Conservation (phyloP, 1,140 invertebrate genomes). For the Megathymus violae region DNA sequence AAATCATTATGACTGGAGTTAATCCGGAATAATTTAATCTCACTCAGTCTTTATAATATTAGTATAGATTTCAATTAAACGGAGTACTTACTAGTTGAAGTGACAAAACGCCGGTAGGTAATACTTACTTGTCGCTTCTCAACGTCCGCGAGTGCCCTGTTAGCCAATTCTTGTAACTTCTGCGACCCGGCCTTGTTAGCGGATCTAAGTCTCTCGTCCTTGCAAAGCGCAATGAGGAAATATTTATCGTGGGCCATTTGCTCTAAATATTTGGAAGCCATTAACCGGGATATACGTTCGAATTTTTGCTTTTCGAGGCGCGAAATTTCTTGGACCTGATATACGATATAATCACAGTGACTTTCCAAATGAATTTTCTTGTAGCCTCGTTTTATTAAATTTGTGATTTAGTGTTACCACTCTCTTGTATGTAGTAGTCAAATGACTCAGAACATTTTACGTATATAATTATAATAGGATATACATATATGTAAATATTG, state of each 20-base stretch:
- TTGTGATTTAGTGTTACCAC: too few relatives aligned
- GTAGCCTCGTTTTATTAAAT: not conserved
- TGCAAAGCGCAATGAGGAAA: slow-evolving; percentile 69
- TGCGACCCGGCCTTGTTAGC: slow-evolving; percentile 69
- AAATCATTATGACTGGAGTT: too few relatives aligned
- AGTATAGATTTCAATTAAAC: too few relatives aligned
- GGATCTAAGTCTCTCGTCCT: slow-evolving; percentile 69
- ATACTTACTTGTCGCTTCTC: slow-evolving; percentile 70
- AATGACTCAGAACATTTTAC: too few relatives aligned
- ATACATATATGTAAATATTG: too few relatives aligned
- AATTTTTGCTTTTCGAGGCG: slow-evolving; percentile 63
- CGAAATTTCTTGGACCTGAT: slow-evolving; percentile 68
- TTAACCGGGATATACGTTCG: slow-evolving; percentile 70
- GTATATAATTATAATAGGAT: too few relatives aligned
- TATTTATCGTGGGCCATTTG: slow-evolving; percentile 78
- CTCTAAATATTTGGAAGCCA: slow-evolving; percentile 76
- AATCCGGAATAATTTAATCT: too few relatives aligned
- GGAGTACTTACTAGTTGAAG: too few relatives aligned
- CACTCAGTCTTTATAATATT: too few relatives aligned
- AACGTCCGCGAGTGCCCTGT: slow-evolving; percentile 65
- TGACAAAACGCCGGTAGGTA: too few relatives aligned
- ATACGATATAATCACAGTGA: not conserved
- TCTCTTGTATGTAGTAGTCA: too few relatives aligned
- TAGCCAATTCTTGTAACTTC: slow-evolving; percentile 61
- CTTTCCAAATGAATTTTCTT: not conserved